Evolutionary conservation across 2,797 vertebrate species (phyloP), one percentile per base, ranked within the genome.

Genomic region (Acrossocheilus fasciatus): DNA sequence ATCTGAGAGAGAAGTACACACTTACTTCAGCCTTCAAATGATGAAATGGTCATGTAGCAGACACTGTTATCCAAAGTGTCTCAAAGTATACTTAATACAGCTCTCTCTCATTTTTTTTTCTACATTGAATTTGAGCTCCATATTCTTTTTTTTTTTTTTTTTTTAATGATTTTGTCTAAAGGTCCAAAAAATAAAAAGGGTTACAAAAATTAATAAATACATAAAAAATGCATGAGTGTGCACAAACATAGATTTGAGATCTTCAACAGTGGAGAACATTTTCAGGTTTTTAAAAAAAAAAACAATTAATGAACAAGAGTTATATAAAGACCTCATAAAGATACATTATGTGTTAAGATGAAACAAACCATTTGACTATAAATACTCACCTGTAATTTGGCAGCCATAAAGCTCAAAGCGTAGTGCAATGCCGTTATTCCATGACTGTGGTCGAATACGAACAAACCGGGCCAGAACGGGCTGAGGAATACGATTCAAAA

Each of bases 381-480:
- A 59, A 82, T n/a, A 62, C 77, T 76, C 68, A 90, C 87, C 88
- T 84, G 87, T 90, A 62, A 90, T 90, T 70, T 90, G 85, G 70
- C 90, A 88, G 43, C 90, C 90, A 26, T 98, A 99, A 10, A 99
- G 96, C 91, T 99, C 98, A 17, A 99, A 96, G 10, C 98, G 95
- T 86, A 99, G 92, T 0, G 98, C 96, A 0, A 99, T 98, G 89
- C 98, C 98, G 0, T 96, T 97, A 89, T 97, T 96, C 98, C 98
- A 99, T 0, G 92, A 92, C 95, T 99, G 98, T 0, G 98, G 98
- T 82, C 97, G 94, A 89, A 99, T 96, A 34, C 98, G 95, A 68
- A 99, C 94, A 0, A 98, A 99, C 54, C 98, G 97, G 1, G 98
- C 96, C 91, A 99, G 94, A 72, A 99, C 96, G 0, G 98, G 98